Evolutionary conservation across 2,888 invertebrate genomes (phyloP).

Genomic region (Malthinus seriepunctatus): DNA sequence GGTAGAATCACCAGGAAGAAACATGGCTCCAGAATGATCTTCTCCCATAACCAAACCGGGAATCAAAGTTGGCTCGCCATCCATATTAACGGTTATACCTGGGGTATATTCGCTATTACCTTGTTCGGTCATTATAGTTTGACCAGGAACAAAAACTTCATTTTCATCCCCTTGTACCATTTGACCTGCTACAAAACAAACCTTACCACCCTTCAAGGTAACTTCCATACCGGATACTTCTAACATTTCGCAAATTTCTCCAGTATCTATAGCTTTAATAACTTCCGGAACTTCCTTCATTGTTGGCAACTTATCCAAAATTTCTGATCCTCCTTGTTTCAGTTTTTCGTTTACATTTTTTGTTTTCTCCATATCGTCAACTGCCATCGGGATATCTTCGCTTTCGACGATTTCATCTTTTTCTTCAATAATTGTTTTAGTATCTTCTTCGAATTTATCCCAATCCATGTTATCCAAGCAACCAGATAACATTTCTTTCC

Average conservation of each 20-base stretch:
- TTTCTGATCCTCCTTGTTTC: constrained; percentile 56
- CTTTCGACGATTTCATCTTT: constrained; percentile 60
- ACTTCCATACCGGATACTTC: constrained; percentile 65
- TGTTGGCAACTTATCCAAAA: constrained; percentile 62
- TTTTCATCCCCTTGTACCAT: constrained; percentile 65
- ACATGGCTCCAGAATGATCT: constrained; percentile 52
- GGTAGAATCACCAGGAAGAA: constrained; percentile 49
- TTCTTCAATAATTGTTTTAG: constrained; percentile 71
- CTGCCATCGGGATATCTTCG: constrained; percentile 55
- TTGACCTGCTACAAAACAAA: constrained; percentile 79
- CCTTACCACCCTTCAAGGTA: constrained; percentile 59
- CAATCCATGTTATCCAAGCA: constrained; percentile 65
- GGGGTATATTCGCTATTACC: constrained; percentile 77
- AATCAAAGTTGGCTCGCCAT: constrained; percentile 75
- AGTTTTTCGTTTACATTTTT: constrained; percentile 64
- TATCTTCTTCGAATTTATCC: constrained; percentile 70
- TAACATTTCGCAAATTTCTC: constrained; percentile 61
- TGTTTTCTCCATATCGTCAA: constrained; percentile 63
- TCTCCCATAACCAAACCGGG: constrained; percentile 75
- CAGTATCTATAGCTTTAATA: constrained; percentile 63
- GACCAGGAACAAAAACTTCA: constrained; percentile 63
- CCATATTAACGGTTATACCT: constrained; percentile 75
- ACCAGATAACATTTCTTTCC: constrained; percentile 59
- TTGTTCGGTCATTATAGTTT: constrained; percentile 71
- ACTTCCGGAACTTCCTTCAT: constrained; percentile 66